A percentile compares a stretch with the other conserved stretches of the same genome.
These are phyloP conservation scores for Amblyopsis hoosieri DNA, from an alignment of 2,797 vertebrate species.

Conservation along the genomic window DNA sequence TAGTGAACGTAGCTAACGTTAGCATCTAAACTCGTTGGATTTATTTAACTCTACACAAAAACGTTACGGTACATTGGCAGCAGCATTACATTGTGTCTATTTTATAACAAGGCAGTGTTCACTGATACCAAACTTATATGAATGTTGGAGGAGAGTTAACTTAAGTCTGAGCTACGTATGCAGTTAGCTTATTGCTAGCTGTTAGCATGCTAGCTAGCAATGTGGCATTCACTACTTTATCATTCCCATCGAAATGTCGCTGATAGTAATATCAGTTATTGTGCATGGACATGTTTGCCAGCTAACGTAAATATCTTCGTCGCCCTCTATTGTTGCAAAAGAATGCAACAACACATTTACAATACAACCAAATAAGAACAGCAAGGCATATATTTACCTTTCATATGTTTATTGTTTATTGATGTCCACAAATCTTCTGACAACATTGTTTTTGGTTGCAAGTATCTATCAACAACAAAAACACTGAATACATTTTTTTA, in stretches of 20 bases:
- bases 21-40: slow-evolving; percentile 5
- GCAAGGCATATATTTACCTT: slow-evolving; percentile 66
- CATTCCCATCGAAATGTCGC: slow-evolving; percentile 26
- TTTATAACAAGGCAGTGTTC: not conserved
- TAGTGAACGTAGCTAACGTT: slow-evolving; percentile 33
- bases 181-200: slow-evolving; percentile 36
- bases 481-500: slow-evolving; percentile 44
- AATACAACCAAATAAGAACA: not conserved
- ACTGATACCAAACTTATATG: not conserved
- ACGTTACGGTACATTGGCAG: not conserved
- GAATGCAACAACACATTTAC: not conserved
- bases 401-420: slow-evolving; percentile 53
- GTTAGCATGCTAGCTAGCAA: slow-evolving; percentile 45
- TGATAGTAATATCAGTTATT: slow-evolving; percentile 15
- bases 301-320: slow-evolving; percentile 12
- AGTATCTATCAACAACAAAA: slow-evolving; percentile 51
- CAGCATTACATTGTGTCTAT: not conserved
- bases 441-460: slow-evolving; percentile 79
- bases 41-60: not conserved
- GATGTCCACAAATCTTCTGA: slow-evolving; percentile 69
- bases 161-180: slow-evolving; percentile 9
- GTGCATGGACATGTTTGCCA: slow-evolving; percentile 16
- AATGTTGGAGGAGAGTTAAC: not conserved
- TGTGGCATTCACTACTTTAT: slow-evolving; percentile 33
- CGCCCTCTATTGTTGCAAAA: not conserved